Percentiles rank a stretch among this genome's conserved stretches.
Evolutionary conservation across 2,113 vertebrate species (phyloP).

Genomic region (Numenius arquata): DNA sequence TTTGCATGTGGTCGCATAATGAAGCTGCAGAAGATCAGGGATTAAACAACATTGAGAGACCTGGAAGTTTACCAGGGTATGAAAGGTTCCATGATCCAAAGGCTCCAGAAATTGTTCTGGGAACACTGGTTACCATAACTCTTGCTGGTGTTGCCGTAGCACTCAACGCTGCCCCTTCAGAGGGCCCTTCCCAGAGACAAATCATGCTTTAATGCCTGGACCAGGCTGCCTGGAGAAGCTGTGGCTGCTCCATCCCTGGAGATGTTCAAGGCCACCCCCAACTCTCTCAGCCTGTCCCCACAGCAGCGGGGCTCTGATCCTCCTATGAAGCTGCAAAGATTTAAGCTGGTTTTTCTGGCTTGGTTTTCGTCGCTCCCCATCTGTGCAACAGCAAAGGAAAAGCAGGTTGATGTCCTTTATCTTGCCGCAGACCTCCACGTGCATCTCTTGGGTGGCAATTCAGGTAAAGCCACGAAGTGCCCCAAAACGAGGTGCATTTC

Average conservation of each 20-base stretch:
- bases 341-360: background rate
- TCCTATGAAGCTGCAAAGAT: background rate
- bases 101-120: background rate
- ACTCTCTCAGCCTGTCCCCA: background rate
- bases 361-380: background rate
- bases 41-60: background rate
- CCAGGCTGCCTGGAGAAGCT: background rate
- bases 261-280: background rate
- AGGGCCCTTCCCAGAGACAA: background rate
- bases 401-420: background rate
- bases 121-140: background rate
- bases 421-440: rapidly evolving
- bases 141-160: background rate
- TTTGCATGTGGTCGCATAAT: background rate
- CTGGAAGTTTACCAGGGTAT: background rate
- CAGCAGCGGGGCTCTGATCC: background rate
- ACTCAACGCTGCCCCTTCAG: background rate
- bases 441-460: background rate
- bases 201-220: background rate
- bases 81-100: background rate
- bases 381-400: background rate
- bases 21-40: background rate
- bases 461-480: rapidly evolving
- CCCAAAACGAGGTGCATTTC: background rate
- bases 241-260: background rate